Base-by-base conservation (phyloP, 2,888 invertebrate genomes). In the Leucophenga maculata region DNA sequence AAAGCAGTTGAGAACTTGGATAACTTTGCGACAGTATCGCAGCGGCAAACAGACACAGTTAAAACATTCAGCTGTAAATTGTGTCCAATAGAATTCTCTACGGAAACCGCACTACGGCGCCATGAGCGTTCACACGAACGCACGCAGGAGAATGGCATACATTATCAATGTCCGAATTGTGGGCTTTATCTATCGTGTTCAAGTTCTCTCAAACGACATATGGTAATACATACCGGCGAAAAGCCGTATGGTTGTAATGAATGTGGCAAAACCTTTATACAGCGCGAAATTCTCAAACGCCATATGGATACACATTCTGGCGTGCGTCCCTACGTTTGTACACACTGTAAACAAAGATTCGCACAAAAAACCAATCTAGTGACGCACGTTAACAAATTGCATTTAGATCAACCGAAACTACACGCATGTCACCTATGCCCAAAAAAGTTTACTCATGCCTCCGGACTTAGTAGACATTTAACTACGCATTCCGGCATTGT, bases 281-380 rank as follows among this genome's bases (percentile, higher is more conserved):
- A 94, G 87, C 92, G 92, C 69, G 93, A 93, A 85, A 93, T 94
- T 76, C 89, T 93, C 62, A 90, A 89, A 73, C 85, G 93, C 0
- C 93, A 93, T 85, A 86, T 90, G 80, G 90, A 92, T 85, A 90
- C 90, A 0, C 91, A 91, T 74, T 90, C 91, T 0, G 91, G 88
- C 6, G 89, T 90, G 65, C 93, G 93, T 71, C 94, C 94, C 9
- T 92, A 92, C 88, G 90, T 90, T 75, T 94, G 94, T 83, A 86
- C 89, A 0, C 87, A 89, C 73, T 94, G 94, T 80, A 89, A 90
- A 0, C 92, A 92, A 83, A 91, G 93, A 72, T 94, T 93, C 87
- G 93, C 93, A 0, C 94, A 94, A 86, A 92, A 93, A 74, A 92
- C 92, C 77, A 91, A 93, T 62, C 88, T 94, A 18, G 88, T 89